A percentile compares a stretch with the other conserved stretches of the same genome.
Conservation (phyloP, 2,113 vertebrate species). For the Lagopus muta region DNA sequence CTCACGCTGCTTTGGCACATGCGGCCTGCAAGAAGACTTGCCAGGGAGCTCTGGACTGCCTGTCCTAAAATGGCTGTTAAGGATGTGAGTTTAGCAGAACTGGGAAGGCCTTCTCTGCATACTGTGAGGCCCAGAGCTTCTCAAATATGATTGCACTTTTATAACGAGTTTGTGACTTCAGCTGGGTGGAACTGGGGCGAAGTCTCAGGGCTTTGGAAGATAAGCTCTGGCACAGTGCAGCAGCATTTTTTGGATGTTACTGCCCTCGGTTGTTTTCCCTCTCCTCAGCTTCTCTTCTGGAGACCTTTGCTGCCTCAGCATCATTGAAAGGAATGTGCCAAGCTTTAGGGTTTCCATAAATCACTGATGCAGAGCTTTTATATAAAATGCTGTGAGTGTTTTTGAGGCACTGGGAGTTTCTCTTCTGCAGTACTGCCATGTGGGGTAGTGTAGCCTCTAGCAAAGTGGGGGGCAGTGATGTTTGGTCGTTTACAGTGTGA, state of each 20-base stretch:
- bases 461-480: background rate
- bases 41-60: constrained; percentile 59
- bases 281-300: constrained; percentile 45
- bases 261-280: constrained; percentile 49
- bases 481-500: background rate
- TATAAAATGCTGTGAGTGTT: background rate
- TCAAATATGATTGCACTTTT: background rate
- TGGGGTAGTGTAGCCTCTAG: background rate
- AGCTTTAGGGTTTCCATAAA: constrained; percentile 7
- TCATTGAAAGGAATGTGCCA: background rate
- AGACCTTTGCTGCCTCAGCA: constrained; percentile 39
- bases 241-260: constrained; percentile 41
- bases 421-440: background rate
- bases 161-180: constrained; percentile 10
- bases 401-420: background rate
- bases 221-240: constrained; percentile 25
- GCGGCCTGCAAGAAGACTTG: background rate
- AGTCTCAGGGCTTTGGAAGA: constrained; percentile 12
- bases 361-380: constrained; percentile 13
- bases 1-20: constrained; percentile 14
- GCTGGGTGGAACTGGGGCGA: constrained; percentile 53
- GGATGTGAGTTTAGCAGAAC: constrained; percentile 14
- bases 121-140: background rate
- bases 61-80: constrained; percentile 68
- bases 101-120: background rate